phyloP scores from a whole-genome alignment of 2,113 vertebrate genomes.

The Amphiprion ocellaris region DNA sequence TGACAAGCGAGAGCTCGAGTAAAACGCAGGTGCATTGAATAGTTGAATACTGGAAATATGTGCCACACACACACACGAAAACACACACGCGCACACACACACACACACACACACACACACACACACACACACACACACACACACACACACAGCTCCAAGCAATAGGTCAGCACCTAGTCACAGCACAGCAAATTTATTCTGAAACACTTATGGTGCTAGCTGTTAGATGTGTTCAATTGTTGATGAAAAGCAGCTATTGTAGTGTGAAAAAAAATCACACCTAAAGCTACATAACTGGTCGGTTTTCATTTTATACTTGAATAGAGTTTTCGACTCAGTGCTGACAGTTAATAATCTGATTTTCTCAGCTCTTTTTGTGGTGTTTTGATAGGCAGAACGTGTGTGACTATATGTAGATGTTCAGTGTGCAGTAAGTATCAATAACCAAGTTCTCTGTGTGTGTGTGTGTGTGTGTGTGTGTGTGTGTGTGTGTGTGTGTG shows the following conservation, averaged over 20 bases:
- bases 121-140: constrained; percentile 10
- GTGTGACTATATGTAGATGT: constrained; percentile 12
- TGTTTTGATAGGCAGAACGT: neutral
- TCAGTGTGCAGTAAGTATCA: constrained; percentile 19
- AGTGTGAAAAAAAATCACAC: constrained; percentile 1
- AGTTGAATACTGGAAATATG: constrained; percentile 31
- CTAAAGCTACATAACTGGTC: neutral
- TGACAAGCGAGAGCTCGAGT: constrained; percentile 46
- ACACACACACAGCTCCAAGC: constrained; percentile 21
- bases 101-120: neutral
- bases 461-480: constrained; percentile 22
- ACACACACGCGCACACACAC: neutral
- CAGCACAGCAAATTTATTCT: constrained; percentile 12
- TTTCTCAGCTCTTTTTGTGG: neutral
- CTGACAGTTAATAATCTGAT: neutral
- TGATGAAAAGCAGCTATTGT: constrained; percentile 5
- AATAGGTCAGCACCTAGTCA: constrained; percentile 37
- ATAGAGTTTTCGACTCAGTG: neutral
- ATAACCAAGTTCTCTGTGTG: constrained; percentile 29
- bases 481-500: constrained; percentile 31
- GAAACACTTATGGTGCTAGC: neutral
- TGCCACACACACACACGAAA: neutral
- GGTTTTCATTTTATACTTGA: constrained; percentile 8
- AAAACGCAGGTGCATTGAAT: constrained; percentile 50
- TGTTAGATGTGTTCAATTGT: constrained; percentile 9